Evolutionary conservation across 2,797 vertebrate species (phyloP).

Genomic region (Pelobates cultripes): DNA sequence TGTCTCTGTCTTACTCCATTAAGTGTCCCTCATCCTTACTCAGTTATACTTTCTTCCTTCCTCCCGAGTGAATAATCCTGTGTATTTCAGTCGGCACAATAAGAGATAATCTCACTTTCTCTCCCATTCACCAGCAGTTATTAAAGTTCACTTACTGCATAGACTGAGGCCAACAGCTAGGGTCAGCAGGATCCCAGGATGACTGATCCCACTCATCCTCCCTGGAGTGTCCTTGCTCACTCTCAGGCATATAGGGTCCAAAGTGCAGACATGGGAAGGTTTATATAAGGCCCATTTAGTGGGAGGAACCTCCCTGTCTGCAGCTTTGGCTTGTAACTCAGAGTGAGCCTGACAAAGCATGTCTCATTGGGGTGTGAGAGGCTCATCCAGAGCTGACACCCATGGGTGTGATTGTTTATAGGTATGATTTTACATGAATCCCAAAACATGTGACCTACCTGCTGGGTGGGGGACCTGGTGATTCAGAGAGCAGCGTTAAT

Average conservation of each 20-base stretch:
- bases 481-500: neutral
- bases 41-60: too few relatives aligned
- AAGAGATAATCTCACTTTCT: neutral
- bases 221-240: neutral
- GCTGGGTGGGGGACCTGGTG: constrained; percentile 23
- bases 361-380: constrained; percentile 52
- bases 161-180: constrained; percentile 5
- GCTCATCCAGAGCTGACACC: constrained; percentile 31
- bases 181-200: constrained; percentile 10
- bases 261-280: neutral
- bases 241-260: neutral
- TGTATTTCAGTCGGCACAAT: too few relatives aligned
- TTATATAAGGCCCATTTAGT: constrained; percentile 22
- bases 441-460: constrained; percentile 32
- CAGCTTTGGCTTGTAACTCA: constrained; percentile 36
- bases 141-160: constrained; percentile 37
- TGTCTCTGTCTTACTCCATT: too few relatives aligned
- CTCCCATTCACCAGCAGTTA: neutral
- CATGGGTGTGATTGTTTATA: constrained; percentile 54
- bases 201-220: constrained; percentile 31
- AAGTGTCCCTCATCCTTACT: too few relatives aligned
- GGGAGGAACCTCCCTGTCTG: constrained; percentile 19
- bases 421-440: constrained; percentile 32
- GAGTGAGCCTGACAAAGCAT: constrained; percentile 47
- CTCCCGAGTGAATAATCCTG: neutral